A percentile compares a stretch with the other conserved stretches of the same genome.
Conservation (phyloP, 2,113 vertebrate species). For the Indicator indicator region DNA sequence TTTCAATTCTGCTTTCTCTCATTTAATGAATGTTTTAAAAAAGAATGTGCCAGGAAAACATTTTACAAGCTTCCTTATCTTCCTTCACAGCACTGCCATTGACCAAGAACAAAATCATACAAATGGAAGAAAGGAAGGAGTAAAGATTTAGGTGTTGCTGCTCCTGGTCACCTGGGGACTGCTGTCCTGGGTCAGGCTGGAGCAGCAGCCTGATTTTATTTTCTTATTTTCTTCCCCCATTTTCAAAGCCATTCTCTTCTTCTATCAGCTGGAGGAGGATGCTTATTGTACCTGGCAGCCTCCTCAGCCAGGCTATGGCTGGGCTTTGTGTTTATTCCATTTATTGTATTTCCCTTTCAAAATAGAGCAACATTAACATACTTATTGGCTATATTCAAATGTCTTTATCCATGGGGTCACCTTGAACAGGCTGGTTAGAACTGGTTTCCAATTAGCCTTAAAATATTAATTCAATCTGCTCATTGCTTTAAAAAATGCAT, state of each 20-base stretch:
- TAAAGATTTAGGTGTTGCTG: background rate
- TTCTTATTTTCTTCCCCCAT: background rate
- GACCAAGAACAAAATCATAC: background rate
- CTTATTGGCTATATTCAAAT: background rate
- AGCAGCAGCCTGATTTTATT: background rate
- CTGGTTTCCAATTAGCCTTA: background rate
- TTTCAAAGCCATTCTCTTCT: background rate
- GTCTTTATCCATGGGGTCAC: accelerated
- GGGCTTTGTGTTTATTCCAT: background rate
- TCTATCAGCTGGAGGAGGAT: background rate
- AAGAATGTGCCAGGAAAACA: background rate
- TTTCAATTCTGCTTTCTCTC: background rate
- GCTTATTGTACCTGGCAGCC: background rate
- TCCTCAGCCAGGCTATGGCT: background rate
- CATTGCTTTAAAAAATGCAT: background rate
- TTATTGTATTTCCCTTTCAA: background rate
- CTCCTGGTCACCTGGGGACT: background rate
- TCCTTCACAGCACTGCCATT: background rate
- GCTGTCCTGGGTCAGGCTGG: background rate
- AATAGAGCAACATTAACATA: background rate
- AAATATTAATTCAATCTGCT: background rate
- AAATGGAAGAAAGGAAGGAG: background rate
- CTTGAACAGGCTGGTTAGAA: background rate
- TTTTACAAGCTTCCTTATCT: background rate
- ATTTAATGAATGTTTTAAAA: background rate